Evolutionary conservation across 2,797 vertebrate genomes (phyloP).

Genomic region (Fundulus diaphanus): DNA sequence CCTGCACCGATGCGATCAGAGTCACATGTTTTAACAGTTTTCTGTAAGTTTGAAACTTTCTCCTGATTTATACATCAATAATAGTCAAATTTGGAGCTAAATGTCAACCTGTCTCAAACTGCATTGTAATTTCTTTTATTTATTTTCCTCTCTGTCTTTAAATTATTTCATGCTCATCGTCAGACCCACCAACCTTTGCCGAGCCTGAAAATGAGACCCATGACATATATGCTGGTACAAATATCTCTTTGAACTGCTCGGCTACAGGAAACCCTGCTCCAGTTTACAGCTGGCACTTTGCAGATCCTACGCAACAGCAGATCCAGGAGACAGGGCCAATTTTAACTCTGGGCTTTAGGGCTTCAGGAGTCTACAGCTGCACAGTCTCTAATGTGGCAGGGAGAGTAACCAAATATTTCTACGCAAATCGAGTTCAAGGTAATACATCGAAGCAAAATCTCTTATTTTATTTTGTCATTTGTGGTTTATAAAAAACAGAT

Average conservation of each 20-base stretch:
- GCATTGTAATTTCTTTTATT: background rate
- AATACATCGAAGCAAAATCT: background rate
- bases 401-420: conserved; percentile 54
- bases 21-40: conserved; percentile 25
- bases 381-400: conserved; percentile 52
- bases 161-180: conserved; percentile 3
- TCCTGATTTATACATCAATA: background rate
- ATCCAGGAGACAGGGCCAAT: background rate
- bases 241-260: conserved; percentile 58
- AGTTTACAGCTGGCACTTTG: conserved; percentile 52
- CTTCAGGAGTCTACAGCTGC: conserved; percentile 68
- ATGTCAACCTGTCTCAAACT: background rate
- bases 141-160: background rate
- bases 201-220: conserved; percentile 30
- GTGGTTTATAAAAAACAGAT: background rate
- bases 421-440: conserved; percentile 19
- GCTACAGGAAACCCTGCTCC: conserved; percentile 67
- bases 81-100: background rate
- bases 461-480: too few relatives aligned
- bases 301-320: rapidly evolving
- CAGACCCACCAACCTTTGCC: conserved; percentile 64
- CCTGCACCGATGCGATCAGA: background rate
- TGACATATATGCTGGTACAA: background rate
- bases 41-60: conserved; percentile 59
- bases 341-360: background rate